Percentiles rank a stretch among this genome's conserved stretches.
These are phyloP conservation scores for Drosophila mimetica DNA, from an alignment of 2,888 invertebrate species.

Conservation along the genomic window DNA sequence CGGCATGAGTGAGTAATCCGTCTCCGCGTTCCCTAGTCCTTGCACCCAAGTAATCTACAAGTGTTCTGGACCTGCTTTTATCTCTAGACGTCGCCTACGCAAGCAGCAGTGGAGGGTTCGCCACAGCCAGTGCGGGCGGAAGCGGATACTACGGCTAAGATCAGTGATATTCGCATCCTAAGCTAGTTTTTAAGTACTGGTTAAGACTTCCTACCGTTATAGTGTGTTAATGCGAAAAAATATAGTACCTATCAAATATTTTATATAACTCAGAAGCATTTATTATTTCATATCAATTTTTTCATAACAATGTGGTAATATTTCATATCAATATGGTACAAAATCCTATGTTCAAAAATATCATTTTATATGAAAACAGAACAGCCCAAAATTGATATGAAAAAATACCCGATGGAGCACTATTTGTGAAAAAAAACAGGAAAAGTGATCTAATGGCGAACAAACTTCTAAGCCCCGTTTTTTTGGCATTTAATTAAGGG, in stretches of 20 bases:
- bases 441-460: no score
- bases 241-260: neutral
- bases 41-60: constrained; percentile 44
- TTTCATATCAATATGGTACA: no score
- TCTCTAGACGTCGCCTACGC: constrained; percentile 70
- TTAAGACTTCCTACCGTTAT: constrained; percentile 44
- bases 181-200: constrained; percentile 39
- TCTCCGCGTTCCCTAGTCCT: neutral
- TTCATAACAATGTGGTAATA: neutral
- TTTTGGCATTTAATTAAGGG: no score
- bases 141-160: constrained; percentile 66
- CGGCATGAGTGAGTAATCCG: constrained; percentile 63
- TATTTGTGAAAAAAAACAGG: no score
- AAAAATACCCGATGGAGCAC: no score
- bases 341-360: no score
- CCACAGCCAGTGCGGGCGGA: constrained; percentile 61
- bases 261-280: neutral
- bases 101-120: constrained; percentile 71
- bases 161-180: constrained; percentile 14
- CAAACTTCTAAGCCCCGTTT: no score
- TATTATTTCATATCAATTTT: neutral
- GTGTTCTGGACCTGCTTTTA: constrained; percentile 70
- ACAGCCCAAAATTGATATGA: no score
- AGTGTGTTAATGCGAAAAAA: constrained; percentile 14
- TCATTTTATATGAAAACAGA: no score